These are phyloP conservation scores for Oreochromis mossambicus DNA, from an alignment of 2,797 vertebrate species.

Conservation along the genomic window DNA sequence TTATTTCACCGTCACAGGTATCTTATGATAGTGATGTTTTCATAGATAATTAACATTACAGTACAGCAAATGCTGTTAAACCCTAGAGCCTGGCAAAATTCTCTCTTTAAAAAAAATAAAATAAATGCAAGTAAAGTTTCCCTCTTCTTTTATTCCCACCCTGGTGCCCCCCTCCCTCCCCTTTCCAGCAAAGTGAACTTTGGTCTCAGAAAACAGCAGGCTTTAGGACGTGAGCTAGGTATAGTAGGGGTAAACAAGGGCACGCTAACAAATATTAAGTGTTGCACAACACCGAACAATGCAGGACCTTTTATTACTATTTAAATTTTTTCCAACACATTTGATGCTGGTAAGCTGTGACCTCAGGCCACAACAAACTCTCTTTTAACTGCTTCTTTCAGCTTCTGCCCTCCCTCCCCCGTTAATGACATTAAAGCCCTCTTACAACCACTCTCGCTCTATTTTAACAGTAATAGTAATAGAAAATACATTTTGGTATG, in stretches of 20 bases:
- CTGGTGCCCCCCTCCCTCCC: constrained; percentile 31
- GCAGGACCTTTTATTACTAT: neutral
- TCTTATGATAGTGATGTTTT: neutral
- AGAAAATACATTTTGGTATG: constrained; percentile 35
- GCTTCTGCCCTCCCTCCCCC: neutral
- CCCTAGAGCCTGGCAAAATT: neutral
- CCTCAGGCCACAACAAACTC: constrained; percentile 27
- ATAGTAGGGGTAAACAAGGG: constrained; percentile 28
- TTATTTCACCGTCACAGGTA: neutral
- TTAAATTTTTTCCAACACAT: neutral
- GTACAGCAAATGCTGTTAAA: constrained; percentile 25
- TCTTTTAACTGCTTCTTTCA: neutral
- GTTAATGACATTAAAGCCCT: neutral
- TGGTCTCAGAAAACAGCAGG: constrained; percentile 80
- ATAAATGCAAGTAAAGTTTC: neutral
- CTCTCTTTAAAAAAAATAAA: neutral
- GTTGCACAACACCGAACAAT: constrained; percentile 24
- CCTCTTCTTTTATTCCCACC: neutral
- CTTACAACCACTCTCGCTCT: neutral
- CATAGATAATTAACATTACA: constrained; percentile 7
- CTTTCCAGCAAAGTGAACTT: constrained; percentile 84
- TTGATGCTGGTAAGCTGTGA: constrained; percentile 8
- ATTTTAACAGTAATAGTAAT: constrained; percentile 24
- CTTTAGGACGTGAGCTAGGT: constrained; percentile 49
- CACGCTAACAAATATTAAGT: constrained; percentile 23